A percentile compares a stretch with the other conserved stretches of the same genome.
These are phyloP conservation scores for Tachysurus fulvidraco DNA, from an alignment of 2,113 vertebrate species.

Conservation along the genomic window DNA sequence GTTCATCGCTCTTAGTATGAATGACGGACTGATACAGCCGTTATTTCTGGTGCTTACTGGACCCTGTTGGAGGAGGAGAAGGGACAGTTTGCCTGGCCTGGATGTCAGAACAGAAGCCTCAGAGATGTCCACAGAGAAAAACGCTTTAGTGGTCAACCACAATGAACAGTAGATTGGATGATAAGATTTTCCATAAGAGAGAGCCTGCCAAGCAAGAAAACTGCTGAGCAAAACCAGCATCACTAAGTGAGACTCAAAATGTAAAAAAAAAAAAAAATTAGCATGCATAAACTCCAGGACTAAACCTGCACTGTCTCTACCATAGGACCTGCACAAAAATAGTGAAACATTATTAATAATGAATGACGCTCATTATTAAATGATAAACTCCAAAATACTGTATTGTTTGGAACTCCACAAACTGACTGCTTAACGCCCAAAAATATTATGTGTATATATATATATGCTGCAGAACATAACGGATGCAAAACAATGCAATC, in stretches of 20 bases:
- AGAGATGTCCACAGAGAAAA: slow-evolving; percentile 4
- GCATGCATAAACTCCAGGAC: neutral
- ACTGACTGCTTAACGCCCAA: neutral
- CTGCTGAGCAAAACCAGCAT: neutral
- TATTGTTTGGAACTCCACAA: neutral
- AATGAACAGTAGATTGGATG: slow-evolving; percentile 18
- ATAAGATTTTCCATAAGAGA: slow-evolving; percentile 39
- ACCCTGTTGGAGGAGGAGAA: slow-evolving; percentile 16
- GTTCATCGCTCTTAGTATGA: slow-evolving; percentile 15
- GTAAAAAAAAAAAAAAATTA: neutral
- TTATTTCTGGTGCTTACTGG: neutral
- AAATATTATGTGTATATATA: too few relatives aligned
- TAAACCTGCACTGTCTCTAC: neutral
- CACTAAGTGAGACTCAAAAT: neutral
- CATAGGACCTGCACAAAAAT: neutral
- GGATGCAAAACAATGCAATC: neutral
- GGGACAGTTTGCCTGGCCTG: slow-evolving; percentile 5
- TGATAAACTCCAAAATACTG: neutral
- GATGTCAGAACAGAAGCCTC: slow-evolving; percentile 22
- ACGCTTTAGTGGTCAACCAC: slow-evolving; percentile 42
- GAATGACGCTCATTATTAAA: neutral
- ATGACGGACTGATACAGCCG: slow-evolving; percentile 21
- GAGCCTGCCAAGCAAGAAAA: neutral
- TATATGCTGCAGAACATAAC: neutral
- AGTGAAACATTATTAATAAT: neutral